Conservation (phyloP, 2,113 vertebrate genomes). For the Grammomys dolichurus region DNA sequence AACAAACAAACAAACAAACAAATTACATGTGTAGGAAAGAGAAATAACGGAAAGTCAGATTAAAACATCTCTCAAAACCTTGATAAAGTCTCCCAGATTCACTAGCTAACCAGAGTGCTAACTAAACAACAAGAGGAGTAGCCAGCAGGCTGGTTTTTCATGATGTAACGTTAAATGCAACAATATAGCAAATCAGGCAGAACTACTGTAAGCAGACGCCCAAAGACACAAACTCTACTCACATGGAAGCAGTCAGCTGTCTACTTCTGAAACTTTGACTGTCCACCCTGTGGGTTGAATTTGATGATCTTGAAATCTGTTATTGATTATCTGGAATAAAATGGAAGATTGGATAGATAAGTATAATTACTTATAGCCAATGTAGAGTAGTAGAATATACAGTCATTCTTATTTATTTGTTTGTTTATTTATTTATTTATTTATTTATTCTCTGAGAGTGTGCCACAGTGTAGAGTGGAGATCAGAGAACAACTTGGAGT, state of each 20-base stretch:
- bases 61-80: background rate
- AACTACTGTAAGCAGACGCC: background rate
- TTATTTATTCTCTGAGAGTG: background rate
- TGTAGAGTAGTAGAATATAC: background rate
- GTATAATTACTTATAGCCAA: slow-evolving; percentile 20
- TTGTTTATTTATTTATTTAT: background rate
- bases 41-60: background rate
- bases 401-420: background rate
- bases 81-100: background rate
- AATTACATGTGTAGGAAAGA: background rate
- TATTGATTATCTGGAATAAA: slow-evolving; percentile 53
- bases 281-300: slow-evolving; percentile 2
- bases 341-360: slow-evolving; percentile 28
- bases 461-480: background rate
- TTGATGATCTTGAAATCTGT: slow-evolving; percentile 29
- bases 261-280: slow-evolving; percentile 57
- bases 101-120: background rate
- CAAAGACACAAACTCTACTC: slow-evolving; percentile 78
- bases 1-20: background rate
- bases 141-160: background rate
- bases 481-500: background rate
- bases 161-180: background rate
- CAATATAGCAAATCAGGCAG: background rate
- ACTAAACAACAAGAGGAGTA: background rate
- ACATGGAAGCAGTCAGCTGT: slow-evolving; percentile 75